Conservation (phyloP, 2,113 vertebrate species). For the Dunckerocampus dactyliophorus region DNA sequence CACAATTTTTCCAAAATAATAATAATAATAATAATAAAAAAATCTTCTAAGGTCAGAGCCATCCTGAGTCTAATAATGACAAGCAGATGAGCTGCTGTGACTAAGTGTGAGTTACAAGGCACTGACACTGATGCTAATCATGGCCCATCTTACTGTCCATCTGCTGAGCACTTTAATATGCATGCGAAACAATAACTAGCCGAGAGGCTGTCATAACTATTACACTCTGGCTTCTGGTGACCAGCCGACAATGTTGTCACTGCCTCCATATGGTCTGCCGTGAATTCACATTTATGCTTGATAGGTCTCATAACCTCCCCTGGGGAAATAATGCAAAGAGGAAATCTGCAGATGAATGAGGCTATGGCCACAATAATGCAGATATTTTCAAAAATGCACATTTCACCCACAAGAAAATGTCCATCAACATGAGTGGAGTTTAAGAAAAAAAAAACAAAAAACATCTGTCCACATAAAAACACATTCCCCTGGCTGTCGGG, state of each 20-base stretch:
- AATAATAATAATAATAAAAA: too few relatives aligned
- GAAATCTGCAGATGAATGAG: constrained; percentile 19
- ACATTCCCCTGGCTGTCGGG: too few relatives aligned
- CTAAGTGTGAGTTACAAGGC: constrained; percentile 67
- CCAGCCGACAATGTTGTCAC: constrained; percentile 48
- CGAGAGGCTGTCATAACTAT: constrained; percentile 53
- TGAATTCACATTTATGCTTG: constrained; percentile 51
- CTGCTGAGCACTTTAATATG: constrained; percentile 68
- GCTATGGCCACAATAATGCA: background rate
- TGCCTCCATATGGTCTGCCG: constrained; percentile 56
- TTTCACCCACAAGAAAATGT: too few relatives aligned
- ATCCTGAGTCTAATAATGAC: constrained; percentile 49
- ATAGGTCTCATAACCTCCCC: constrained; percentile 17
- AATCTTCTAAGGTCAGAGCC: constrained; percentile 30
- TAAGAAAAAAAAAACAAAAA: too few relatives aligned
- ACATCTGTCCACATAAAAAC: too few relatives aligned
- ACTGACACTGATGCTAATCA: constrained; percentile 58
- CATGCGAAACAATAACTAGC: constrained; percentile 68
- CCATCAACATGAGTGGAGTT: too few relatives aligned
- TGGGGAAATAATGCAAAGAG: constrained; percentile 29
- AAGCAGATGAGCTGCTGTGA: constrained; percentile 52
- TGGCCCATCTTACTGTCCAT: constrained; percentile 68
- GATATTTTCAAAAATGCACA: background rate
- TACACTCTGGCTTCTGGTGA: constrained; percentile 58
- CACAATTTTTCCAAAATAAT: constrained; percentile 1